These are phyloP conservation scores for Neogale vison DNA, from an alignment of 2,113 vertebrate species.

Conservation along the genomic window DNA sequence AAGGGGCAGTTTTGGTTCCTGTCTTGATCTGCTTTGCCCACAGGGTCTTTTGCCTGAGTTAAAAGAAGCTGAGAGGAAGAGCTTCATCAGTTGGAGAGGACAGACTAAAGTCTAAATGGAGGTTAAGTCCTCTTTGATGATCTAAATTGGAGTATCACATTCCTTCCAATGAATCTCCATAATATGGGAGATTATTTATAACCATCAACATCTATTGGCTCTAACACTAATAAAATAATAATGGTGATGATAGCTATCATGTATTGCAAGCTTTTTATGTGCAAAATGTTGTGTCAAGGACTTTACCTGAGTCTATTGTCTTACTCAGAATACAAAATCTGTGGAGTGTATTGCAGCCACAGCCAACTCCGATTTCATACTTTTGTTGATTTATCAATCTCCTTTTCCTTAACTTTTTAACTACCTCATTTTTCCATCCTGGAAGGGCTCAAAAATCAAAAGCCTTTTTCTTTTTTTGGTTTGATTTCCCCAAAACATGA, in stretches of 20 bases:
- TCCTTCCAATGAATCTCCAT: not conserved
- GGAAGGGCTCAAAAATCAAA: not conserved
- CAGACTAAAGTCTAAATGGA: not conserved
- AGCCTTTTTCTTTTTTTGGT: not conserved
- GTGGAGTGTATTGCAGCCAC: rapidly evolving
- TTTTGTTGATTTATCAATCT: not conserved
- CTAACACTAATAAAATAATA: not conserved
- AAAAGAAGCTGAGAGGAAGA: not conserved
- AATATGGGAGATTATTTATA: not conserved
- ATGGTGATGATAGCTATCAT: not conserved
- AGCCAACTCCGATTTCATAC: not conserved
- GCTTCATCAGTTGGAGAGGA: not conserved
- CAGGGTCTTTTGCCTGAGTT: not conserved
- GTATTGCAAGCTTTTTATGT: not conserved
- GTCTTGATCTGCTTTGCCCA: not conserved
- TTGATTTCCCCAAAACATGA: not conserved
- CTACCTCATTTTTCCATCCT: not conserved
- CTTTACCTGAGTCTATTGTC: not conserved
- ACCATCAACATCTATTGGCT: not conserved
- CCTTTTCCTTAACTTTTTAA: not conserved
- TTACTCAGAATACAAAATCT: not conserved
- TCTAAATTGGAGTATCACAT: not conserved
- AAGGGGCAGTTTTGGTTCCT: not conserved
- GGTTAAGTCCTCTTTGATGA: not conserved
- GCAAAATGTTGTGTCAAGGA: not conserved